phyloP scores from a whole-genome alignment of 2,797 vertebrate genomes.

The Aeoliscus strigatus region DNA sequence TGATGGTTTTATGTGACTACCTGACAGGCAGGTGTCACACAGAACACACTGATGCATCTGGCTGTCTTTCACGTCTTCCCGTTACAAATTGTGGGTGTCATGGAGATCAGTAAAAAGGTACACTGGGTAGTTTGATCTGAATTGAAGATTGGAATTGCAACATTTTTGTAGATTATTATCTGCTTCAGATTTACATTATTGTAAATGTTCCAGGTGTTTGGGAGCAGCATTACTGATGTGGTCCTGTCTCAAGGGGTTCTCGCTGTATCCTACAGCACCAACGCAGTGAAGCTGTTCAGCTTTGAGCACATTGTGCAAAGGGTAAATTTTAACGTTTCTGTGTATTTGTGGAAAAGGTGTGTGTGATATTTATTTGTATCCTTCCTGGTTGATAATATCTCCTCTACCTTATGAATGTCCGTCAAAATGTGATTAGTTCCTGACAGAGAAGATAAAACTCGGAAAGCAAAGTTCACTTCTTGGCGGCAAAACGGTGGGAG shows the following conservation, averaged over 20 bases:
- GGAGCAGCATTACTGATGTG: constrained; percentile 84
- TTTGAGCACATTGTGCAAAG: constrained; percentile 85
- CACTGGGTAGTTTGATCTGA: no score
- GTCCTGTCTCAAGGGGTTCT: constrained; percentile 87
- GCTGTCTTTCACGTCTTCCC: constrained; percentile 88
- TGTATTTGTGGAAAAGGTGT: no score
- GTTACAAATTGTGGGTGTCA: constrained; percentile 83
- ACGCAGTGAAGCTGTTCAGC: constrained; percentile 88
- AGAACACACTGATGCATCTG: constrained; percentile 80
- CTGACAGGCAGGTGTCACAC: constrained; percentile 77
- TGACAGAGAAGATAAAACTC: constrained; percentile 77
- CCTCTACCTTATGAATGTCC: no score
- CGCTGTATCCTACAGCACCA: constrained; percentile 85
- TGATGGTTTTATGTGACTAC: no score
- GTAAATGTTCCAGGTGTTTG: constrained; percentile 83
- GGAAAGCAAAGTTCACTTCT: constrained; percentile 83
- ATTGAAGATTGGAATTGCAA: no score
- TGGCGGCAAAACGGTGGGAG: constrained; percentile 81
- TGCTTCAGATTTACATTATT: not conserved
- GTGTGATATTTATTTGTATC: no score
- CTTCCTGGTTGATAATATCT: no score
- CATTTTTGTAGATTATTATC: no score
- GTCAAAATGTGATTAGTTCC: constrained; percentile 83
- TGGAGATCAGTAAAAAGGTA: constrained; percentile 92
- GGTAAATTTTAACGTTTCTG: constrained; percentile 63